Base-by-base conservation (phyloP, 37 sponge, comb jelly and placozoan genomes). In the Hormiphora californensis region DNA sequence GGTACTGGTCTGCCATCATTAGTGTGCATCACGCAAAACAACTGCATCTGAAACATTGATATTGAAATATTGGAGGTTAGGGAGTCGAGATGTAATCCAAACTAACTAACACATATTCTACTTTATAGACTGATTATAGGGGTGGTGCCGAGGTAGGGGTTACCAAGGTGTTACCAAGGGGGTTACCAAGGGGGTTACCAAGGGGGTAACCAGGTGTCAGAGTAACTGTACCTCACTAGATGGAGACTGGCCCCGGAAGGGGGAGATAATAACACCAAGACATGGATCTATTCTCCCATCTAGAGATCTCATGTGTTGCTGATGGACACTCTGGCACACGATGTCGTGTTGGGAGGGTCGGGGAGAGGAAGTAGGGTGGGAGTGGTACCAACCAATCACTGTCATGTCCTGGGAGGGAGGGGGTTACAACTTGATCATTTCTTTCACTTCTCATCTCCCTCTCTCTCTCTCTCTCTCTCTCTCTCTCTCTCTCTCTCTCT, bases 371-470 rank as follows among this genome's bases (percentile, higher is more conserved):
- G 63, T 81, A 8, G 94, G 94, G 67, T 94, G 94, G 40, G 92
- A 92, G 90, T 94, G 94, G 69, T 94, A 94, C 94, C 94, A 94
- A 28, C 94, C 94, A 54, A 94, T 90, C 55, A 94, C 39, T 31
- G 22, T 49, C 63, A 94, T 46, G 0, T 90, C 93, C 32, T 54
- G 63, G 4, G 73, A 5, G 4, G 34, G n/a, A n/a, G n/a, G n/a
- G n/a, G n/a, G n/a, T n/a, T n/a, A n/a, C n/a, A n/a, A n/a, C n/a
- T n/a, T n/a, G n/a, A n/a, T n/a, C n/a, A n/a, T n/a, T n/a, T n/a
- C n/a, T n/a, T n/a, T n/a, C n/a, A n/a, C n/a, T n/a, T n/a, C n/a
- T n/a, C n/a, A n/a, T n/a, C n/a, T n/a, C n/a, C n/a, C n/a, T n/a
- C n/a, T n/a, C n/a, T n/a, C n/a, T n/a, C n/a, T n/a, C n/a, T n/a